Percentiles rank a stretch among this genome's conserved stretches.
phyloP scores from a whole-genome alignment of 2,888 invertebrate species.

The Spilosoma lubricipeda region DNA sequence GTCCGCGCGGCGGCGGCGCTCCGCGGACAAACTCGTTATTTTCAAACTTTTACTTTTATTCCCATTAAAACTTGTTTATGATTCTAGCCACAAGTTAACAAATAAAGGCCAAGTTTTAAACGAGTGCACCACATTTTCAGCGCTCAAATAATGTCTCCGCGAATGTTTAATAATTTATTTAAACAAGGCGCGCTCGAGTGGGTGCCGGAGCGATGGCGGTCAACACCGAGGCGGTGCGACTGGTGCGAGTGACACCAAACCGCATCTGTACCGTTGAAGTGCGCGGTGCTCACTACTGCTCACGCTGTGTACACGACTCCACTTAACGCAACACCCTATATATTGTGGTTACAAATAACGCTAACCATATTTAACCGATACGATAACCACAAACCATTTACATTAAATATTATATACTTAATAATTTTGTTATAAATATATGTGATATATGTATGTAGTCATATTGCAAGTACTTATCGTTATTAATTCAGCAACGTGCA shows the following conservation, averaged over 20 bases:
- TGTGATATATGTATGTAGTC: conserved; percentile 32
- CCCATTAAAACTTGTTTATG: conserved; percentile 55
- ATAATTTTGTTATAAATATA: conserved; percentile 39
- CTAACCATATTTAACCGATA: conserved; percentile 35
- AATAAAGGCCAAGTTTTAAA: conserved; percentile 51
- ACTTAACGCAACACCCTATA: conserved; percentile 50
- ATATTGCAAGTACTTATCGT: conserved; percentile 25
- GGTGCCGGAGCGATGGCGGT: conserved; percentile 24
- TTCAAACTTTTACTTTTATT: conserved; percentile 50
- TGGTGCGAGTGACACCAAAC: conserved; percentile 20
- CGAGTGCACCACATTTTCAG: conserved; percentile 35
- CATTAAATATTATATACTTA: conserved; percentile 28
- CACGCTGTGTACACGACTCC: conserved; percentile 42
- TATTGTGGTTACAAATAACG: conserved; percentile 37
- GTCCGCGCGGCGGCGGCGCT: conserved; percentile 4
- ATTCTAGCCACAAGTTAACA: conserved; percentile 47
- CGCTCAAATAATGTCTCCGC: conserved; percentile 45
- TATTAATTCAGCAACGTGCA: conserved; percentile 43
- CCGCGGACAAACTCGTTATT: conserved; percentile 19
- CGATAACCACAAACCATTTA: conserved; percentile 40
- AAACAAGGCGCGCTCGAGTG: conserved; percentile 48
- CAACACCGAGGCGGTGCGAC: conserved; percentile 17
- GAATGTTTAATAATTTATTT: conserved; percentile 57
- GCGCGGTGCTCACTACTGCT: conserved; percentile 25
- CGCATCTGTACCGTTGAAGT: conserved; percentile 5